Conservation (phyloP, 2,113 vertebrate genomes). For the Xenopus tropicalis region DNA sequence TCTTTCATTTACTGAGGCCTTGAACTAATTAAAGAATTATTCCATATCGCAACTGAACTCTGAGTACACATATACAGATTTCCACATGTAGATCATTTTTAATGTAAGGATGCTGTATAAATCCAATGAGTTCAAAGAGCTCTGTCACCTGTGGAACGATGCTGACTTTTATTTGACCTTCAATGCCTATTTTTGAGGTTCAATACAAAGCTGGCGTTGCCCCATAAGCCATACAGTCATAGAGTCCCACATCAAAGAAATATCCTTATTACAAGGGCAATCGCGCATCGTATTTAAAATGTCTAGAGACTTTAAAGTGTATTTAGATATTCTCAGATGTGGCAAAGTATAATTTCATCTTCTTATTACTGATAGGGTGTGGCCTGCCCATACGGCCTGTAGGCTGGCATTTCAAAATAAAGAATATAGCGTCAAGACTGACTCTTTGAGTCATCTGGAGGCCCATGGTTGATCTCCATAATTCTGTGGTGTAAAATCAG, state of each 20-base stretch:
- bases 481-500: not conserved
- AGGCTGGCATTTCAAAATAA: not conserved
- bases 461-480: not conserved
- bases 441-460: not conserved
- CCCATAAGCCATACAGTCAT: not conserved
- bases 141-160: no score
- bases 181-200: not conserved
- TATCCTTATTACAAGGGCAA: constrained; percentile 4
- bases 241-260: constrained; percentile 30
- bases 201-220: not conserved
- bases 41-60: no score
- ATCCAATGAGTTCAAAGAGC: no score
- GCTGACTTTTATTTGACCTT: not conserved
- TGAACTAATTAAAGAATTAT: no score
- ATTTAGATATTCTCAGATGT: constrained; percentile 24
- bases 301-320: constrained; percentile 26
- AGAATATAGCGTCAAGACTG: constrained; percentile 13
- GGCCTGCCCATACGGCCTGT: not conserved
- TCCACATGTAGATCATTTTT: no score
- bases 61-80: no score
- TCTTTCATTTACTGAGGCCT: no score
- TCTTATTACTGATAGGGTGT: constrained; percentile 28
- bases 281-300: not conserved
- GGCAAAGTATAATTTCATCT: constrained; percentile 28
- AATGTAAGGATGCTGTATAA: no score